Evolutionary conservation across 2,113 vertebrate genomes (phyloP), one percentile per base, ranked within the genome.

Genomic region (Eptatretus burgeri): DNA sequence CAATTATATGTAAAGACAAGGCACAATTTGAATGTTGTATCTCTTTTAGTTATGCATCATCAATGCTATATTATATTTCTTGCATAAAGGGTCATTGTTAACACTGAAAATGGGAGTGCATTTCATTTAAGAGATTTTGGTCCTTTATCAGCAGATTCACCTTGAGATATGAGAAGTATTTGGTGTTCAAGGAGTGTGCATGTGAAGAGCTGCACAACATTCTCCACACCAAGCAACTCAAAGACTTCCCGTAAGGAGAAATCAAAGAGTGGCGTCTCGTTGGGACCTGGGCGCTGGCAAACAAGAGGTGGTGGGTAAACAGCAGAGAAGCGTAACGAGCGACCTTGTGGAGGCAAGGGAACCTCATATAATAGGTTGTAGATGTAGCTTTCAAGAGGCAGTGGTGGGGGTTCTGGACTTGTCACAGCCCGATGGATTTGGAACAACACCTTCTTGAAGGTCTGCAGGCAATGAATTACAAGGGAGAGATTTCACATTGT

Each of bases 311-410:
- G 81, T 67, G 81, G 81, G 65, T 95, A 95, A 68, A 98, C 85
- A 51, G 87, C 88, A 1, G 81, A 87, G 76, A 98, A 95, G 69
- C 91, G 91, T 71, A 95, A 76, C 1, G 91, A 98, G 14, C 91
- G 79, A 60, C 89, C 91, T 5, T 78, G 76, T 5, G 89, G 89
- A 11, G 89, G 89, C 66, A 85, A 77, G 27, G 91, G 91, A 71
- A 95, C 91, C 75, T 98, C 91, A 9, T 91, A 95, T 51, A 98
- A 86, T 70, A 94, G 76, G 64, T 98, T 98, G 76, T 80, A 95
- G 75, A 95, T 81, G 76, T 93, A 98, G 78, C 91, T 98, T 78
- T 98, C 89, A 64, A 95, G 77, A 8, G 89, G 89, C 66, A 95
- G 77, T 2, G 91, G 91, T 5, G 91, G 91, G 0, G 89, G 86